phyloP scores from a whole-genome alignment of 2,888 invertebrate genomes.

The Pollenia labialis region DNA sequence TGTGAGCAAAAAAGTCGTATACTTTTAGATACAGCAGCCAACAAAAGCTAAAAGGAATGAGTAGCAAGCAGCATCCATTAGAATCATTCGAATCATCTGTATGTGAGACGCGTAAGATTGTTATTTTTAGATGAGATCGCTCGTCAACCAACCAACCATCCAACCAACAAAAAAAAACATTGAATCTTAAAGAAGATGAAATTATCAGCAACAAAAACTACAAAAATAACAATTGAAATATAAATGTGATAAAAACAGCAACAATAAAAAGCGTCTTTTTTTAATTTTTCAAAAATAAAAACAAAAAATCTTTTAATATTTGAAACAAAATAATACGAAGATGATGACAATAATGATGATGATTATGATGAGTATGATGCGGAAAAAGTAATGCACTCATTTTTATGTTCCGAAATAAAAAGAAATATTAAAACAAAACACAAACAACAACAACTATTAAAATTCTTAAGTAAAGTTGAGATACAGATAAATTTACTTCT shows the following conservation, averaged over 20 bases:
- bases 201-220: slow-evolving; percentile 60
- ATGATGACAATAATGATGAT: background rate
- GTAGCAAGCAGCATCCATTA: slow-evolving; percentile 37
- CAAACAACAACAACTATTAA: background rate
- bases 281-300: slow-evolving; percentile 31
- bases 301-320: slow-evolving; percentile 12
- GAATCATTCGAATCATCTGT: slow-evolving; percentile 38
- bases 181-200: slow-evolving; percentile 47
- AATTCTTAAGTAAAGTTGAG: background rate
- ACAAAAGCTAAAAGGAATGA: slow-evolving; percentile 35
- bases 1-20: slow-evolving; percentile 25
- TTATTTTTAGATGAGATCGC: slow-evolving; percentile 73
- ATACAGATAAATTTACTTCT: slow-evolving; percentile 23
- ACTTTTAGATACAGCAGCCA: slow-evolving; percentile 19
- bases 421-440: slow-evolving; percentile 5
- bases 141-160: slow-evolving; percentile 33
- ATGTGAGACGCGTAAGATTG: slow-evolving; percentile 68
- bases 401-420: slow-evolving; percentile 24
- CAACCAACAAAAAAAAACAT: slow-evolving; percentile 19
- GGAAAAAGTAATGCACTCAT: slow-evolving; percentile 56
- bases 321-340: slow-evolving; percentile 31
- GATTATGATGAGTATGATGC: slow-evolving; percentile 30
- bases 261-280: slow-evolving; percentile 31
- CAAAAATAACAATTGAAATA: slow-evolving; percentile 54
- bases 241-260: slow-evolving; percentile 44